These are phyloP conservation scores for Merops nubicus DNA, from an alignment of 2,113 vertebrate species.

Conservation along the genomic window DNA sequence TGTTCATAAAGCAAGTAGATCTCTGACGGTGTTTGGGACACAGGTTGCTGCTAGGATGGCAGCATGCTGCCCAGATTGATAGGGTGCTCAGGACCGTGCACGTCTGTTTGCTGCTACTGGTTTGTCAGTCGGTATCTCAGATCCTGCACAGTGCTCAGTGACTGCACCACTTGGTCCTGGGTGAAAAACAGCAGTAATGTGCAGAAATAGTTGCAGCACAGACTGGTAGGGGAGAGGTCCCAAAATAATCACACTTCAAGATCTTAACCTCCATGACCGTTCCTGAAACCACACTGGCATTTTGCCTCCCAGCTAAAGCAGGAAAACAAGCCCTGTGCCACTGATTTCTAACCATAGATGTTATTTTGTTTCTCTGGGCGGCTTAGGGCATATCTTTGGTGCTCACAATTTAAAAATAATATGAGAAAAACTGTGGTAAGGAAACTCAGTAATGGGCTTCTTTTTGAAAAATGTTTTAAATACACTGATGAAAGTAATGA, in stretches of 20 bases:
- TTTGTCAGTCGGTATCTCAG: background rate
- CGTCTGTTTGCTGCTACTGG: rapidly evolving
- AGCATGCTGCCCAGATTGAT: background rate
- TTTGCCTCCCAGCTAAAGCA: background rate
- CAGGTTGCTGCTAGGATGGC: background rate
- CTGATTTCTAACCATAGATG: background rate
- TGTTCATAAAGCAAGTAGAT: background rate
- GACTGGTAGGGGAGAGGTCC: background rate
- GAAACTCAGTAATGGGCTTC: background rate
- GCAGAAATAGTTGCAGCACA: background rate
- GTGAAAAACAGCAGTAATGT: background rate
- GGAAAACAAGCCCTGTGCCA: background rate
- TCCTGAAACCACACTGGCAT: background rate
- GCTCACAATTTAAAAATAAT: background rate
- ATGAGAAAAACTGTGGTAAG: background rate
- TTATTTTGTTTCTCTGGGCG: background rate
- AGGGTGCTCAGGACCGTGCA: background rate
- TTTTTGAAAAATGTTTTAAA: background rate
- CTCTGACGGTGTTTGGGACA: background rate
- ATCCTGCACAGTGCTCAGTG: background rate
- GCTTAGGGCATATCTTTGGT: background rate
- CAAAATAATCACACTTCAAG: background rate
- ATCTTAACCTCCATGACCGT: background rate
- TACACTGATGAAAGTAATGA: background rate
- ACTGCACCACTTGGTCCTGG: background rate